phyloP scores from a whole-genome alignment of 2,797 vertebrate species.

The Perodicticus potto region DNA sequence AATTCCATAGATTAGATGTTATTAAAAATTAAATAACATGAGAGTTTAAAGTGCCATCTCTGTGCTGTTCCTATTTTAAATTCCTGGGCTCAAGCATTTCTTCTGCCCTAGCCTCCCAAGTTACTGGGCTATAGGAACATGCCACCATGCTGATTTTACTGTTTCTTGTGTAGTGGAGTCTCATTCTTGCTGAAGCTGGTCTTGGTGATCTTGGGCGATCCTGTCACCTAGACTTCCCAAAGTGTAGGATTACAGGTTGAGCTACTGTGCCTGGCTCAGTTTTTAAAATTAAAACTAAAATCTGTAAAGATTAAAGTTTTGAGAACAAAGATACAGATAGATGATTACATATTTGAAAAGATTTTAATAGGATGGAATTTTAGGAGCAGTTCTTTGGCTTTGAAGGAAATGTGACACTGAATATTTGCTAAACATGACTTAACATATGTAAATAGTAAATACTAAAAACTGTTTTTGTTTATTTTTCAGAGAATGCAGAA shows the following conservation, averaged over 20 bases:
- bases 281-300: slow-evolving; percentile 58
- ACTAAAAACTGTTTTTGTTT: slow-evolving; percentile 72
- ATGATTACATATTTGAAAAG: background rate
- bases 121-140: background rate
- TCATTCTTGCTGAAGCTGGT: background rate
- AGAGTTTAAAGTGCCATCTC: background rate
- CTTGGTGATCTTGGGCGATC: background rate
- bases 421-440: slow-evolving; percentile 55
- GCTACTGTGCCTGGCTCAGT: background rate
- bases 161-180: background rate
- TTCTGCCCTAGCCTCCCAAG: background rate
- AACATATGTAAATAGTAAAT: slow-evolving; percentile 60
- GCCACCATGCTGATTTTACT: background rate
- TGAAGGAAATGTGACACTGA: slow-evolving; percentile 49
- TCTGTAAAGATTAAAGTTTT: slow-evolving; percentile 27
- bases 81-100: background rate
- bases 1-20: background rate
- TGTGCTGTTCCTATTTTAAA: slow-evolving; percentile 6
- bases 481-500: slow-evolving; percentile 96
- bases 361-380: slow-evolving; percentile 59
- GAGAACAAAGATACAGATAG: background rate
- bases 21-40: background rate
- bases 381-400: slow-evolving; percentile 40
- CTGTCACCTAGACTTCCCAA: background rate
- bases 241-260: background rate